Evolutionary conservation across 1,140 invertebrate genomes (phyloP).

Genomic region (Polypedilum pembai): DNA sequence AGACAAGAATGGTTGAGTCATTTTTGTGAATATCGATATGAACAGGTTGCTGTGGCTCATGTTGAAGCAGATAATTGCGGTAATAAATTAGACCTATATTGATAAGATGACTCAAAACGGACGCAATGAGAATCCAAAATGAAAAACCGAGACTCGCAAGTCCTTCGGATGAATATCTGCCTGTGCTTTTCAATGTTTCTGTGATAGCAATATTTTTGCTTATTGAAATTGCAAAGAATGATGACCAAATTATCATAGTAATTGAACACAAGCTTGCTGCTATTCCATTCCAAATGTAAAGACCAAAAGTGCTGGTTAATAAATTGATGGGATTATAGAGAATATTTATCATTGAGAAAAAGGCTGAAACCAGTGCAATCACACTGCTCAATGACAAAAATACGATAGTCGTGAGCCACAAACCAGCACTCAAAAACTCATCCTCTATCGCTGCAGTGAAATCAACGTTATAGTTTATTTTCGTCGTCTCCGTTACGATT

Average conservation of each 20-base stretch:
- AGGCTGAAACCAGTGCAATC: not conserved
- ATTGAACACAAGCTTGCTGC: conserved; percentile 21
- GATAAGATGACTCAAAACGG: conserved; percentile 29
- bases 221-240: conserved; percentile 29
- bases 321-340: conserved; percentile 29
- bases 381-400: not conserved
- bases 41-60: conserved; percentile 12
- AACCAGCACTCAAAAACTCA: conserved; percentile 6
- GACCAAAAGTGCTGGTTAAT: conserved; percentile 30
- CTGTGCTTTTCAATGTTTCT: conserved; percentile 29
- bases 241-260: conserved; percentile 29
- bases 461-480: not conserved
- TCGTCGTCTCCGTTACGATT: not conserved
- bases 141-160: conserved; percentile 44
- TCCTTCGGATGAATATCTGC: conserved; percentile 37
- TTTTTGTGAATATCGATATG: conserved; percentile 26
- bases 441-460: not conserved
- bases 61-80: conserved; percentile 25
- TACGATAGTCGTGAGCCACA: conserved; percentile 6
- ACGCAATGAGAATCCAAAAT: conserved; percentile 37
- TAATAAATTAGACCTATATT: conserved; percentile 30
- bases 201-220: conserved; percentile 31
- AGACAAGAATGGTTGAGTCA: conserved; percentile 29
- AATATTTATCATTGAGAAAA: conserved; percentile 29
- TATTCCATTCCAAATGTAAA: conserved; percentile 31